Conservation (phyloP, 2,888 invertebrate species). For the Chesias legatella region DNA sequence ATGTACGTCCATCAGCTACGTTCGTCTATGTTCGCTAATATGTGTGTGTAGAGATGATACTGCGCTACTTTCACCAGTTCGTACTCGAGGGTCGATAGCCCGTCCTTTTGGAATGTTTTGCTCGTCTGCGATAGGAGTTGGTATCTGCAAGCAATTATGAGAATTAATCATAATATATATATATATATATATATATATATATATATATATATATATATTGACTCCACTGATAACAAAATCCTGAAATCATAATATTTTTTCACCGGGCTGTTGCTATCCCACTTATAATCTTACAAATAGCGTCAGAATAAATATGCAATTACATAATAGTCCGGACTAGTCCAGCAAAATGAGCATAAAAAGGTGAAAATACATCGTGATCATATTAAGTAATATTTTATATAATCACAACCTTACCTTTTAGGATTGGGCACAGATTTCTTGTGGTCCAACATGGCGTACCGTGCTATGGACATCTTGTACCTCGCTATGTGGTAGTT, state of each 20-base stretch:
- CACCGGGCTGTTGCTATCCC: too few species aligned
- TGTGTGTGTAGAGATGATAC: slow-evolving; percentile 90
- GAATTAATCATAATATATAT: too few species aligned
- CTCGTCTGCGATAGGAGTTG: slow-evolving; percentile 91
- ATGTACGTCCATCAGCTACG: slow-evolving; percentile 85
- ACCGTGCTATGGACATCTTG: slow-evolving; percentile 94
- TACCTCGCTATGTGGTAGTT: slow-evolving; percentile 95
- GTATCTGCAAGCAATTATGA: slow-evolving; percentile 81
- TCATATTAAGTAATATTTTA: too few species aligned
- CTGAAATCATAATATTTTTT: too few species aligned
- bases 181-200: too few species aligned
- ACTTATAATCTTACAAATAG: too few species aligned
- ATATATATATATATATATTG: too few species aligned
- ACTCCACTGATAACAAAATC: too few species aligned
- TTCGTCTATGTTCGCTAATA: slow-evolving; percentile 87
- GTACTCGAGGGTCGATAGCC: slow-evolving; percentile 92
- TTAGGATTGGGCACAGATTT: slow-evolving; percentile 95
- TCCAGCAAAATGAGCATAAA: too few species aligned
- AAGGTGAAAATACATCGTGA: too few species aligned
- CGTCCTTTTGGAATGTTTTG: slow-evolving; percentile 91
- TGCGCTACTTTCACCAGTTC: slow-evolving; percentile 83
- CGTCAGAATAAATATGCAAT: too few species aligned
- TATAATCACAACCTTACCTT: slow-evolving; percentile 85
- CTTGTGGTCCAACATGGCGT: slow-evolving; percentile 96
- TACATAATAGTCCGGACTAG: too few species aligned